A percentile compares a stretch with the other conserved stretches of the same genome.
Evolutionary conservation across 2,797 vertebrate genomes (phyloP).

Genomic region (Spea hammondii): DNA sequence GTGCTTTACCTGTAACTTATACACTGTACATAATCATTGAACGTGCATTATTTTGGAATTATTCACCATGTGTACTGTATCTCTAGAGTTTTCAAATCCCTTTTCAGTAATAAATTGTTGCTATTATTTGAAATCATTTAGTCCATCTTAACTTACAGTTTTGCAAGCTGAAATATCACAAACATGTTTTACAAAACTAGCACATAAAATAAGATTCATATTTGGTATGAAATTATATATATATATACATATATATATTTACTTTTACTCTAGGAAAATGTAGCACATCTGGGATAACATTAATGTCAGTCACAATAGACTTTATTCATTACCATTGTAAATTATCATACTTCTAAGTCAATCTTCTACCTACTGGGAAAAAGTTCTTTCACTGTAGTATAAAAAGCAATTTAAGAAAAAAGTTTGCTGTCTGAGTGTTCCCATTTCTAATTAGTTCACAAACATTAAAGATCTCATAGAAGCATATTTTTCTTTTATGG

Average conservation of each 20-base stretch:
- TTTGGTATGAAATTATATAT: not conserved
- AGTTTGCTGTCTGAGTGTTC: not conserved
- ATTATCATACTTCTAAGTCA: slow-evolving; percentile 4
- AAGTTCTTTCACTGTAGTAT: slow-evolving; percentile 13
- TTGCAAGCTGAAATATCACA: too few relatives aligned
- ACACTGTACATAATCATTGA: too few relatives aligned
- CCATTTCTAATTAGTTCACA: slow-evolving; percentile 41
- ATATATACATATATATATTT: not conserved
- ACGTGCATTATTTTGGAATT: too few relatives aligned
- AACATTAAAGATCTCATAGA: slow-evolving; percentile 32
- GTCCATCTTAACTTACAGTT: too few relatives aligned
- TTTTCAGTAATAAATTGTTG: too few relatives aligned
- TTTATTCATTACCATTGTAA: not conserved
- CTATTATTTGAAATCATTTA: too few relatives aligned
- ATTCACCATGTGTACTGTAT: too few relatives aligned
- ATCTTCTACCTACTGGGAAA: slow-evolving; percentile 11
- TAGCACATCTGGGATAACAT: not conserved
- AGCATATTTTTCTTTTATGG: slow-evolving; percentile 40
- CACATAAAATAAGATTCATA: too few relatives aligned
- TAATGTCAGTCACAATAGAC: not conserved
- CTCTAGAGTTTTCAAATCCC: too few relatives aligned
- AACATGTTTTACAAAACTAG: too few relatives aligned
- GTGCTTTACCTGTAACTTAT: too few relatives aligned
- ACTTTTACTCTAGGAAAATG: not conserved
- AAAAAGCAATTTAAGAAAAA: slow-evolving; percentile 33